Conservation (phyloP, 2,113 vertebrate genomes). For the Microcebus jonahi region DNA sequence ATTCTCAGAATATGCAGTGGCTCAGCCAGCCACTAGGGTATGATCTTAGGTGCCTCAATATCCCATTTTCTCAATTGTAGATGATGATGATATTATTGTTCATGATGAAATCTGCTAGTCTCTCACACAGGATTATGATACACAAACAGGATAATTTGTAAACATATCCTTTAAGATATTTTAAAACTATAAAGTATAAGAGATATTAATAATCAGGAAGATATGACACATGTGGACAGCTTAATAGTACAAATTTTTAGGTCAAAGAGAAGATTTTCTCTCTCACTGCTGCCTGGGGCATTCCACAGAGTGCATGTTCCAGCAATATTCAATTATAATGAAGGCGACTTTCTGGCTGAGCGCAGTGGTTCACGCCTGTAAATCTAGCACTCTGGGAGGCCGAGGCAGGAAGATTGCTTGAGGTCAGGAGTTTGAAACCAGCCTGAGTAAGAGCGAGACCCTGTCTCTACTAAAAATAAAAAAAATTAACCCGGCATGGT, state of each 20-base stretch:
- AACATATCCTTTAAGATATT: neutral
- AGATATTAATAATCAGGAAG: neutral
- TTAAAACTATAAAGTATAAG: slow-evolving; percentile 9
- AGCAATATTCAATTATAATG: neutral
- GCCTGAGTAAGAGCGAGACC: too few species aligned
- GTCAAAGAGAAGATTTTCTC: neutral
- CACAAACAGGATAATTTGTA: neutral
- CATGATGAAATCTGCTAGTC: neutral
- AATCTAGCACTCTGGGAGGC: too few species aligned
- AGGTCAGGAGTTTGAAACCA: too few species aligned
- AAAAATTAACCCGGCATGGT: too few species aligned
- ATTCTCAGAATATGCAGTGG: too few species aligned
- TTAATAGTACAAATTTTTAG: neutral
- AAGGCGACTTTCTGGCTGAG: neutral
- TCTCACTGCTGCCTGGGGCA: neutral
- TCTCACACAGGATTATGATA: neutral
- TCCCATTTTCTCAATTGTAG: neutral
- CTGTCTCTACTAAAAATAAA: too few species aligned
- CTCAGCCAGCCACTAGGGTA: neutral
- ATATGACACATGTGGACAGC: neutral
- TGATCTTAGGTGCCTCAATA: neutral
- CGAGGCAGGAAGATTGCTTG: too few species aligned
- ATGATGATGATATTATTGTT: neutral
- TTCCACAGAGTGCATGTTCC: neutral
- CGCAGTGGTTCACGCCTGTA: too few species aligned